Evolutionary conservation across 1,140 invertebrate genomes (phyloP), one percentile per base, ranked within the genome.

Genomic region (Colletes gigas): DNA sequence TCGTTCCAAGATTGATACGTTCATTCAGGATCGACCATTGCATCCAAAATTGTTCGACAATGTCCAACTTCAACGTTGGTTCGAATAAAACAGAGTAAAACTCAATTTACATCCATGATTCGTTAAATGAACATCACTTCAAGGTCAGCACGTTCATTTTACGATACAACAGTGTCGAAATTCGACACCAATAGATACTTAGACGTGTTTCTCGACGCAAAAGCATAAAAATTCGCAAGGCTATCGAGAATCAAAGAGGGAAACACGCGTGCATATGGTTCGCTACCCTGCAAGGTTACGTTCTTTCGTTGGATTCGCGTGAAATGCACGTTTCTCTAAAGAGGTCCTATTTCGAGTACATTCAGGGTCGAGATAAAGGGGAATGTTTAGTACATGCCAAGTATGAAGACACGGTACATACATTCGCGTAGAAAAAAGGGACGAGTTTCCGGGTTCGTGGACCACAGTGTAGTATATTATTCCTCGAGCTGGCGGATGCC

Each of bases 401-500:
- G 62, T 67, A 68, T 47, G 73, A 76, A 68, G 59, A 44, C 75
- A 1, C 12, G 0, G 9, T 50, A 30, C 54, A 41, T 67, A 57
- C 30, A 62, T 39, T 60, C 44, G 47, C 17, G 12, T 47, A 17
- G 50, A 60, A 71, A 75, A 67, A 50, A 62, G 39, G 50, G n/a
- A 1, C 50, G 66, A 17, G 41, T 54, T 81, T 77, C 60, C 52
- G 62, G 60, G 55, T 41, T n/a, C 44, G 47, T 21, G 67, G 60
- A 39, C 19, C 17, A 71, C 63, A 21, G 19, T 4, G 62, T 15
- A 8, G 21, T 30, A 60, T 62, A 80, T 78, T 83, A 78, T 82
- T 84, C 79, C 63, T n/a, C n/a, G 60, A 65, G 82, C 81, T 82
- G 89, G 88, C 84, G 86, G 81, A 82, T 82, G 72, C 82, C 60